These are phyloP conservation scores for Xiphias gladius DNA, from an alignment of 2,113 vertebrate species.

Conservation along the genomic window DNA sequence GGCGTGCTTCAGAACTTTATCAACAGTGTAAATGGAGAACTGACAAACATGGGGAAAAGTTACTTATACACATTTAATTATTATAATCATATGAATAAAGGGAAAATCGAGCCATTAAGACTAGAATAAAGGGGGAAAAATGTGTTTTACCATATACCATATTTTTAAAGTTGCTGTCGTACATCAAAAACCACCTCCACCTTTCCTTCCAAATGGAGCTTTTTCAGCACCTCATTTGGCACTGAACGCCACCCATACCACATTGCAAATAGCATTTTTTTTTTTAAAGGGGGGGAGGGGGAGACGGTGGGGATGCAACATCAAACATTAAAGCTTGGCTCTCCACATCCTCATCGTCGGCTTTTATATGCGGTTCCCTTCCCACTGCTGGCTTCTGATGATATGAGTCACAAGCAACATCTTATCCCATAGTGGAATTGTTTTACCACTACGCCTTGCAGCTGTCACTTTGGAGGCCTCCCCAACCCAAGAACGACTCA, in stretches of 20 bases:
- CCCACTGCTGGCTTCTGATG: slow-evolving; percentile 45
- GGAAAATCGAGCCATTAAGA: neutral
- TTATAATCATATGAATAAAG: neutral
- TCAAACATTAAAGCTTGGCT: slow-evolving; percentile 41
- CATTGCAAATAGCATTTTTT: slow-evolving; percentile 11
- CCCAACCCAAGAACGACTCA: slow-evolving; percentile 51
- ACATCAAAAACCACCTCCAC: neutral
- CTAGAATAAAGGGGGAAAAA: neutral
- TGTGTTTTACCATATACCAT: neutral
- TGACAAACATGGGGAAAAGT: neutral
- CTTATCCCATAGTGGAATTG: slow-evolving; percentile 48
- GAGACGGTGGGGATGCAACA: neutral
- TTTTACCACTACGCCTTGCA: slow-evolving; percentile 35
- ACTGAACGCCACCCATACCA: neutral
- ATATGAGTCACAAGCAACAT: slow-evolving; percentile 49
- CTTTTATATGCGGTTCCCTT: slow-evolving; percentile 24
- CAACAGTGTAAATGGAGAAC: neutral
- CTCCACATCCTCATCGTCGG: neutral
- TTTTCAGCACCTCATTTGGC: slow-evolving; percentile 9
- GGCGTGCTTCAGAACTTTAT: slow-evolving; percentile 16
- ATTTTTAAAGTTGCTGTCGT: neutral
- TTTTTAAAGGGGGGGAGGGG: too few species aligned
- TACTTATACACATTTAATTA: neutral
- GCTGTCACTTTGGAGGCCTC: slow-evolving; percentile 52
- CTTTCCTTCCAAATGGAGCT: neutral